Percentiles rank a stretch among this genome's conserved stretches.
Conservation (phyloP, 2,113 vertebrate genomes). For the Chaetura pelagica region DNA sequence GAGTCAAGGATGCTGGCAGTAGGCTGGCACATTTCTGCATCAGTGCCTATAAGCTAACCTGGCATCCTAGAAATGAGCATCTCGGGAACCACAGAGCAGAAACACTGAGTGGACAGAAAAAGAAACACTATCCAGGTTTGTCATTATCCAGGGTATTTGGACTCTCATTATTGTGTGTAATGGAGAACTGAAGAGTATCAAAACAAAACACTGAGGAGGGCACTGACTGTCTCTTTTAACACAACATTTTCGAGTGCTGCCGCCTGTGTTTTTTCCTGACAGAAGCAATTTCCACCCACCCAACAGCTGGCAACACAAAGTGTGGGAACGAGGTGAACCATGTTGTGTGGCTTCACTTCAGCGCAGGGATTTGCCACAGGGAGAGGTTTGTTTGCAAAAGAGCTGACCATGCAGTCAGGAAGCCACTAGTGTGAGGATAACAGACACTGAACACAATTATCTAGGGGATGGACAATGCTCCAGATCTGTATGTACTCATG, state of each 20-base stretch:
- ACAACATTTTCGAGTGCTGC: background rate
- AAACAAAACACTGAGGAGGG: slow-evolving; percentile 30
- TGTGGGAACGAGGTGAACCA: background rate
- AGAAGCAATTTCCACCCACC: background rate
- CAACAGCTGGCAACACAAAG: background rate
- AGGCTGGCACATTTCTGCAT: background rate
- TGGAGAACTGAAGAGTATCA: slow-evolving; percentile 15
- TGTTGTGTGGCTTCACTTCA: background rate
- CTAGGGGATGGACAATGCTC: background rate
- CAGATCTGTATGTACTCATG: fast-evolving
- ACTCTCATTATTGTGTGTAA: background rate
- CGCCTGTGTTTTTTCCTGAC: background rate
- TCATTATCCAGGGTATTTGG: slow-evolving; percentile 15
- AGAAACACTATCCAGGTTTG: background rate
- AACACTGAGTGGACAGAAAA: slow-evolving; percentile 27
- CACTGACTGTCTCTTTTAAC: slow-evolving; percentile 13
- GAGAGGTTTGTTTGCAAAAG: background rate
- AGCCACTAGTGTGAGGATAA: background rate
- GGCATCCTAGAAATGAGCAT: background rate
- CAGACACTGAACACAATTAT: fast-evolving
- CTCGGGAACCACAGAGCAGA: fast-evolving
- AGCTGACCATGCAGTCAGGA: background rate
- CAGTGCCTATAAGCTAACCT: background rate
- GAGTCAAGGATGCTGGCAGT: background rate
- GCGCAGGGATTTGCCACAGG: background rate